A percentile compares a stretch with the other conserved stretches of the same genome.
Evolutionary conservation across 2,113 vertebrate genomes (phyloP).

Genomic region (Sinocyclocheilus anophthalmus): DNA sequence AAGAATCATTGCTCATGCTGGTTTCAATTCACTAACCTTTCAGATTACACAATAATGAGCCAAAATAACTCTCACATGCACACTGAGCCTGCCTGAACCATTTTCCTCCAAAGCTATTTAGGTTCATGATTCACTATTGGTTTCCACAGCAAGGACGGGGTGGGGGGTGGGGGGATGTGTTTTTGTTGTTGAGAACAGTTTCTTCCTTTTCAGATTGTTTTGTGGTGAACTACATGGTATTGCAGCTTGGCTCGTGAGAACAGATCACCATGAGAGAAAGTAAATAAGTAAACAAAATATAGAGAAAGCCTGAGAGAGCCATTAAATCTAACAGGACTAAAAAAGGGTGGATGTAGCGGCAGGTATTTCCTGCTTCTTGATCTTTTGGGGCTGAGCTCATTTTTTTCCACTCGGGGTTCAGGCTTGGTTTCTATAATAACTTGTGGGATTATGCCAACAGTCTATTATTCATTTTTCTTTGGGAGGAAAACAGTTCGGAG

Average conservation of each 20-base stretch:
- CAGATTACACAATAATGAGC: conserved; percentile 73
- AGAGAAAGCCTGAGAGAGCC: conserved; percentile 40
- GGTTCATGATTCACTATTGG: conserved; percentile 67
- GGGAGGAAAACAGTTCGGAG: conserved; percentile 5
- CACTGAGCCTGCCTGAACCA: conserved; percentile 66
- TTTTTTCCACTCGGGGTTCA: conserved; percentile 69
- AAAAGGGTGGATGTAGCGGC: conserved; percentile 58
- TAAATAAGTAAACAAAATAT: conserved; percentile 62
- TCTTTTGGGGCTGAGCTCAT: conserved; percentile 66
- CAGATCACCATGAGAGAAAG: conserved; percentile 46
- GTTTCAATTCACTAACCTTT: conserved; percentile 76
- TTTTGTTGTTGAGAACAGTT: conserved; percentile 49
- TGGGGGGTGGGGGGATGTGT: conserved; percentile 24
- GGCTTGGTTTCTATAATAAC: conserved; percentile 64
- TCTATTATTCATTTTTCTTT: conserved; percentile 72
- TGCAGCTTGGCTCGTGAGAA: conserved; percentile 9
- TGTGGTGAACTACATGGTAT: conserved; percentile 19
- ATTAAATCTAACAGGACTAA: conserved; percentile 68
- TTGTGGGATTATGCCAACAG: conserved; percentile 70
- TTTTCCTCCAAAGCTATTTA: conserved; percentile 68
- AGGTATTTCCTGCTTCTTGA: conserved; percentile 79
- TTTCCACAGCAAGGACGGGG: conserved; percentile 64
- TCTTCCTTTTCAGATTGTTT: conserved; percentile 35
- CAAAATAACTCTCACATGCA: conserved; percentile 76
- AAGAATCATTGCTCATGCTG: conserved; percentile 66